Conservation (phyloP, 2,113 vertebrate species). For the Sturnira hondurensis region DNA sequence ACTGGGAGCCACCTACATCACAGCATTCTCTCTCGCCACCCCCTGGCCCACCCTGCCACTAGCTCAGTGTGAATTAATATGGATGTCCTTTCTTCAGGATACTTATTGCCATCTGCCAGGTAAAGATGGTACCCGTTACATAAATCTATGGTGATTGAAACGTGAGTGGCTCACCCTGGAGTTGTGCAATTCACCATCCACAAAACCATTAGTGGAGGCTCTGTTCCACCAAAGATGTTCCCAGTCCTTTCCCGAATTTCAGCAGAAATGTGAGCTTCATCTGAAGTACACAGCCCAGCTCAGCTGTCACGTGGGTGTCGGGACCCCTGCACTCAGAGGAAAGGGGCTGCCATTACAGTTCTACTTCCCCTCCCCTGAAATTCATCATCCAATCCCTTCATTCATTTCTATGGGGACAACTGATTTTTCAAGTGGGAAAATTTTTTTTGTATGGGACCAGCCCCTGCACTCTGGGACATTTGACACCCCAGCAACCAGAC, state of each 20-base stretch:
- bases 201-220: neutral
- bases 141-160: neutral
- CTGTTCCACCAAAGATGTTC: neutral
- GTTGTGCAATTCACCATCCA: neutral
- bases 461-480: neutral
- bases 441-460: neutral
- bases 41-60: neutral
- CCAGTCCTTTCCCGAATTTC: neutral
- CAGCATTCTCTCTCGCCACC: neutral
- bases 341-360: neutral
- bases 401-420: neutral
- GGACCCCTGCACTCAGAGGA: neutral
- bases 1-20: neutral
- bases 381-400: neutral
- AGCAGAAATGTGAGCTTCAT: neutral
- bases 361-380: neutral
- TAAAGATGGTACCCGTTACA: slow-evolving; percentile 11
- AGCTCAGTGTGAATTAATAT: neutral
- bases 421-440: neutral
- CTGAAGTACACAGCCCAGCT: neutral
- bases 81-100: neutral
- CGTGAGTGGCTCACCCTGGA: neutral
- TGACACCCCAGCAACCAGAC: neutral
- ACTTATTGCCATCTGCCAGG: slow-evolving; percentile 44
- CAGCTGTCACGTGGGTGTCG: neutral